A percentile compares a stretch with the other conserved stretches of the same genome.
phyloP scores from a whole-genome alignment of 2,113 vertebrate species.

The Phycodurus eques region DNA sequence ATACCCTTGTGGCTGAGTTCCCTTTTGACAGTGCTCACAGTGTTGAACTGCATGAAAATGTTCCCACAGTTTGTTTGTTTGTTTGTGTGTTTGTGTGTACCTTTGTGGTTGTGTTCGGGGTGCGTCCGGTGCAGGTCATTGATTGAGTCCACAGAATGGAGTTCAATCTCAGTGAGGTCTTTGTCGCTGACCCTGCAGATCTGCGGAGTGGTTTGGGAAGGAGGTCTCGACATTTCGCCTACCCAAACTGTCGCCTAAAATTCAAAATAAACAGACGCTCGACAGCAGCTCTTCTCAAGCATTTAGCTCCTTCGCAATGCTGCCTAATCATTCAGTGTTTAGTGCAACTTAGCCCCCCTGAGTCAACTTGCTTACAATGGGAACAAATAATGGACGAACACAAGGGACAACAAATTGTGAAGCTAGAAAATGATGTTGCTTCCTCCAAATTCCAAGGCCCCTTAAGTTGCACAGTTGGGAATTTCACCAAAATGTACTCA shows the following conservation, averaged over 20 bases:
- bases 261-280: background rate
- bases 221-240: conserved; percentile 60
- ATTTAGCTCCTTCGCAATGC: background rate
- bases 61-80: background rate
- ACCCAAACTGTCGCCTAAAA: conserved; percentile 2
- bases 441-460: too few species aligned
- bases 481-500: too few species aligned
- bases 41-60: too few species aligned
- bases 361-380: background rate
- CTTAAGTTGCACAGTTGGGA: too few species aligned
- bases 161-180: conserved; percentile 80
- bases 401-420: background rate
- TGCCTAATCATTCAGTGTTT: too few species aligned
- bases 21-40: too few species aligned
- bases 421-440: too few species aligned
- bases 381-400: background rate
- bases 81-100: conserved; percentile 37
- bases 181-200: conserved; percentile 70
- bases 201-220: conserved; percentile 61
- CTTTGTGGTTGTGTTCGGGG: conserved; percentile 70
- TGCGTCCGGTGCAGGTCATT: conserved; percentile 84
- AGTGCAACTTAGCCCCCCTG: background rate
- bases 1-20: too few species aligned
- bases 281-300: background rate
- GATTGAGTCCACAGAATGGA: conserved; percentile 88